A percentile compares a stretch with the other conserved stretches of the same genome.
Evolutionary conservation across 2,113 vertebrate genomes (phyloP).

Genomic region (Petromus typicus): DNA sequence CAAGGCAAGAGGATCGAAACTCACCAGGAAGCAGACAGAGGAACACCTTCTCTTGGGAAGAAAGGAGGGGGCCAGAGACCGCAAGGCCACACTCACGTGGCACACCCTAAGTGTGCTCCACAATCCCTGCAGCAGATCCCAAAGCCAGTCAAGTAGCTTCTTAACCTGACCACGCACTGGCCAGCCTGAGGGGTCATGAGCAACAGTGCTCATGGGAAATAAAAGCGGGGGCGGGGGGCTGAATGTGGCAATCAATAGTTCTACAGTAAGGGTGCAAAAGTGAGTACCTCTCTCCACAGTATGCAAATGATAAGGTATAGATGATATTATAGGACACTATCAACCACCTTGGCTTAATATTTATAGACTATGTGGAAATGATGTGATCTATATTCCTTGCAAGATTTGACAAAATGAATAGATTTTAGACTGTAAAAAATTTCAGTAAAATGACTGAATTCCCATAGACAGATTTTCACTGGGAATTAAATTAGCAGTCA

Average conservation of each 20-base stretch:
- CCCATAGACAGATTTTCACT: background rate
- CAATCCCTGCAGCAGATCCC: no score
- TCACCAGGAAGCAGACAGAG: no score
- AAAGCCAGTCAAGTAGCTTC: no score
- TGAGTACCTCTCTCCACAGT: background rate
- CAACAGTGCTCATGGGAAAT: background rate
- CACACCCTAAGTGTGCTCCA: no score
- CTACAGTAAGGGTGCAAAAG: background rate
- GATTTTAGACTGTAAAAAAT: background rate
- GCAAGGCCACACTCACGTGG: no score
- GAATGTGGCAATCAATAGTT: background rate
- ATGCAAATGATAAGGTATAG: background rate
- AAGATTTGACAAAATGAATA: background rate
- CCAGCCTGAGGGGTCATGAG: background rate
- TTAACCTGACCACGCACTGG: no score
- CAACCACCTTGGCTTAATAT: background rate
- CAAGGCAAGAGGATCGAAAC: no score
- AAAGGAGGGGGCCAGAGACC: no score
- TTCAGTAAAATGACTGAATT: background rate
- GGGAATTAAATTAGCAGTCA: background rate
- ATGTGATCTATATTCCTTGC: background rate
- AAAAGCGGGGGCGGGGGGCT: background rate
- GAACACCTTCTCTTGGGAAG: no score
- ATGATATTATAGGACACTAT: no score
- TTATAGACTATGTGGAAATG: background rate